Evolutionary conservation across 2,797 vertebrate species (phyloP).

Genomic region (Cynopterus sphinx): DNA sequence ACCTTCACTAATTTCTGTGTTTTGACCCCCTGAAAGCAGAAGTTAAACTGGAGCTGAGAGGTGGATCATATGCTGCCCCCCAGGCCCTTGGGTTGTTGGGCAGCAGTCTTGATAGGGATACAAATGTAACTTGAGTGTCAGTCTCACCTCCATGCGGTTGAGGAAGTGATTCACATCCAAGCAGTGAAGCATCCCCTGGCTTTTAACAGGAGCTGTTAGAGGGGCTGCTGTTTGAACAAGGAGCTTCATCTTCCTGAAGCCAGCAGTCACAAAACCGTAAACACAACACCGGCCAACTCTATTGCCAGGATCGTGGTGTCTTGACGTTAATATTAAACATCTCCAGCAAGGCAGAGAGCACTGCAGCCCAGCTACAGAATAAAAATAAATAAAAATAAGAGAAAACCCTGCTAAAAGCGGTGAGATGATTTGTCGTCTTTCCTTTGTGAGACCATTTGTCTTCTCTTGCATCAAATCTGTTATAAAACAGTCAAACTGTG

Average conservation of each 20-base stretch:
- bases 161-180: slow-evolving; percentile 43
- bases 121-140: slow-evolving; percentile 53
- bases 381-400: slow-evolving; percentile 82
- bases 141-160: background rate
- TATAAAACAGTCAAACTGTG: slow-evolving; percentile 87
- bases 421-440: slow-evolving; percentile 84
- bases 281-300: slow-evolving; percentile 63
- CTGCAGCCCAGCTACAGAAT: slow-evolving; percentile 52
- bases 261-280: slow-evolving; percentile 56
- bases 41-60: background rate
- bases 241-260: slow-evolving; percentile 69
- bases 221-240: slow-evolving; percentile 61
- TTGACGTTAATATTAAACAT: slow-evolving; percentile 81
- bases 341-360: slow-evolving; percentile 70
- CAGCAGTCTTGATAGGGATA: slow-evolving; percentile 5
- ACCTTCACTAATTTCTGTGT: background rate
- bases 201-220: background rate
- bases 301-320: slow-evolving; percentile 58
- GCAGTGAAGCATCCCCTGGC: slow-evolving; percentile 9
- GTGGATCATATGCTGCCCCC: background rate
- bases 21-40: background rate
- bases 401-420: slow-evolving; percentile 81
- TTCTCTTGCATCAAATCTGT: slow-evolving; percentile 85
- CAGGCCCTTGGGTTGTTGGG: background rate
- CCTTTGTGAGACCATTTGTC: slow-evolving; percentile 85